Percentiles rank a stretch among this genome's conserved stretches.
Evolutionary conservation across 64 coral and sea anemone species (phyloP).

Genomic region (Dendrophyllia cribrosa): DNA sequence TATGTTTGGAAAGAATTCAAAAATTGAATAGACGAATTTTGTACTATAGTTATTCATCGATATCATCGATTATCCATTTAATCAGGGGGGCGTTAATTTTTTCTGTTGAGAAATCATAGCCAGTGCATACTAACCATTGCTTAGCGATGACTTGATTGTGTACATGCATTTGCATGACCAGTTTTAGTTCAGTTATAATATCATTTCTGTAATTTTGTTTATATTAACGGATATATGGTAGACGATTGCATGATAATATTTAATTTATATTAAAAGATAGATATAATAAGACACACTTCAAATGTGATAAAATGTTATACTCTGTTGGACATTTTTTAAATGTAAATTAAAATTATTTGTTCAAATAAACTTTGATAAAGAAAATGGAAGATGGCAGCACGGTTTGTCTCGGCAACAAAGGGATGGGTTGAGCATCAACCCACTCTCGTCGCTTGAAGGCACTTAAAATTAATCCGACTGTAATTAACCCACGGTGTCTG

Average conservation of each 20-base stretch:
- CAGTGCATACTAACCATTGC: conserved; percentile 15
- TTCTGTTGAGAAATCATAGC: neutral
- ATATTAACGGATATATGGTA: no score
- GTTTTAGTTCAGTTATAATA: neutral
- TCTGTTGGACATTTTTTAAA: neutral
- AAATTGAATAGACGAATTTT: neutral
- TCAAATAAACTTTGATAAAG: neutral
- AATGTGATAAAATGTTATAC: neutral
- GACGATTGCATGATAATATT: neutral
- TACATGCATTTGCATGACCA: conserved; percentile 35
- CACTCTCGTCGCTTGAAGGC: no score
- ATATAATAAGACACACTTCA: neutral
- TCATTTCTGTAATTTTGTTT: no score
- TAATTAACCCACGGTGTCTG: no score
- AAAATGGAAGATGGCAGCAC: no score
- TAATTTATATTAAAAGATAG: no score
- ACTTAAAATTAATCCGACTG: no score
- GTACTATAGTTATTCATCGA: neutral
- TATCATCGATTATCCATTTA: neutral
- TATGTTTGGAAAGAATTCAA: neutral
- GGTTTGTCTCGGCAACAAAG: no score
- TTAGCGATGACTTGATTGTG: neutral
- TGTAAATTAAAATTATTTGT: neutral
- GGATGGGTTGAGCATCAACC: no score
- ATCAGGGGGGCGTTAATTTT: neutral